phyloP scores from a whole-genome alignment of 2,797 vertebrate species.

The Pangasius mekongensis region DNA sequence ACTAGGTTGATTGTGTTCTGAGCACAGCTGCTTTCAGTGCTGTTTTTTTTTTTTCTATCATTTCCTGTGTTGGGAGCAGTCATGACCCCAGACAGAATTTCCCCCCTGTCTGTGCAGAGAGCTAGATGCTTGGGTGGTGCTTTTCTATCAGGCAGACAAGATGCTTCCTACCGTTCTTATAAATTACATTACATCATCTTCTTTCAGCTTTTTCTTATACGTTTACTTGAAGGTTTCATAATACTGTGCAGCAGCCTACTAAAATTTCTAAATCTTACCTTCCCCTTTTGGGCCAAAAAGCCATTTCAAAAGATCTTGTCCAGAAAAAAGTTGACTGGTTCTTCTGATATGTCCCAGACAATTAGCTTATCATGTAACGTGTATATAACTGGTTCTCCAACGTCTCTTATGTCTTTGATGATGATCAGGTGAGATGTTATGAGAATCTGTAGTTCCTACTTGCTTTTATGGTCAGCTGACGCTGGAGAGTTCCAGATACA shows the following conservation, averaged over 20 bases:
- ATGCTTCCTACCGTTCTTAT: neutral
- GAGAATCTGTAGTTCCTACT: conserved; percentile 10
- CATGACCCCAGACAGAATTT: conserved; percentile 60
- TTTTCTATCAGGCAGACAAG: conserved; percentile 13
- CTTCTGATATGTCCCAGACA: neutral
- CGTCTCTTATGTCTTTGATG: neutral
- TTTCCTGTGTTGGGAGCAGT: conserved; percentile 68
- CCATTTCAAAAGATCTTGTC: conserved; percentile 14
- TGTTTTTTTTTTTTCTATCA: conserved; percentile 10
- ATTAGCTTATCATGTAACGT: neutral
- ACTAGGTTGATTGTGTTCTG: neutral
- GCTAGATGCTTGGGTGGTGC: neutral
- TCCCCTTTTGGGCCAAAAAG: conserved; percentile 21
- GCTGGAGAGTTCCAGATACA: neutral
- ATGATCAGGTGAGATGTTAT: neutral
- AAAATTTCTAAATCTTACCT: conserved; percentile 7
- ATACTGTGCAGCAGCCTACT: neutral
- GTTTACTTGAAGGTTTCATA: neutral
- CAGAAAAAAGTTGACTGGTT: neutral
- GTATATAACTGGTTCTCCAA: neutral
- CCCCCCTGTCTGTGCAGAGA: conserved; percentile 14
- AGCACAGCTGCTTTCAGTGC: conserved; percentile 57
- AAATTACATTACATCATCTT: neutral
- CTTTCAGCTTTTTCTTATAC: neutral
- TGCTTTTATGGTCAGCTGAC: conserved; percentile 39